A percentile compares a stretch with the other conserved stretches of the same genome.
phyloP scores from a whole-genome alignment of 1,140 invertebrate species.

The Melitaea cinxia region DNA sequence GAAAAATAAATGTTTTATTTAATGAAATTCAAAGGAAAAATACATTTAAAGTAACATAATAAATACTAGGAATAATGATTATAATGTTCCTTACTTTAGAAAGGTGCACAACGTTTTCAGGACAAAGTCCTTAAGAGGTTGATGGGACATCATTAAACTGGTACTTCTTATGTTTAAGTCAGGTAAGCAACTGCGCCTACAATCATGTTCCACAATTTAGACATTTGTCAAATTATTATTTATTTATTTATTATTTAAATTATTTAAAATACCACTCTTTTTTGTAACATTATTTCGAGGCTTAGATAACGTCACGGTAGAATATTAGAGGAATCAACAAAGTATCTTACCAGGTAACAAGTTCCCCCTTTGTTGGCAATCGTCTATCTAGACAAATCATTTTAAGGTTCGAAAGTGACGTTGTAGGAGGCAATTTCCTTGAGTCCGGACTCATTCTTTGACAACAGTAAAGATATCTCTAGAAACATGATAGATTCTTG shows the following conservation, averaged over 20 bases:
- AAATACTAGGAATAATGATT: slow-evolving; percentile 4
- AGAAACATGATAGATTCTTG: no score
- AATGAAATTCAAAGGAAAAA: slow-evolving; percentile 25
- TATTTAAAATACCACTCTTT: background rate
- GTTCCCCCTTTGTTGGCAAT: no score
- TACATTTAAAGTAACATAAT: slow-evolving; percentile 18
- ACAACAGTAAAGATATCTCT: no score
- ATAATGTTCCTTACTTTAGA: slow-evolving; percentile 1
- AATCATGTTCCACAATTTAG: background rate
- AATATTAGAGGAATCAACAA: no score
- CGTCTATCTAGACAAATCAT: no score
- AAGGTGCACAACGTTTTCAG: background rate
- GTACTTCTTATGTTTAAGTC: background rate
- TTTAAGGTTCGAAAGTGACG: no score
- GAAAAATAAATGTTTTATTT: slow-evolving; percentile 39
- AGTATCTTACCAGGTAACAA: no score
- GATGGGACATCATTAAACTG: background rate
- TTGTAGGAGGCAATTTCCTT: no score
- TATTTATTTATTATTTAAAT: background rate
- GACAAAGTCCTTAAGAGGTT: background rate
- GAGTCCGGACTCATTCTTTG: no score
- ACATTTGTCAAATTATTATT: background rate
- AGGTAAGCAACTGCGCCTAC: background rate
- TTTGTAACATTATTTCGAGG: no score
- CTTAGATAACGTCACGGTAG: no score